Evolutionary conservation across 2,797 vertebrate genomes (phyloP).

Genomic region (Melopsittacus undulatus): DNA sequence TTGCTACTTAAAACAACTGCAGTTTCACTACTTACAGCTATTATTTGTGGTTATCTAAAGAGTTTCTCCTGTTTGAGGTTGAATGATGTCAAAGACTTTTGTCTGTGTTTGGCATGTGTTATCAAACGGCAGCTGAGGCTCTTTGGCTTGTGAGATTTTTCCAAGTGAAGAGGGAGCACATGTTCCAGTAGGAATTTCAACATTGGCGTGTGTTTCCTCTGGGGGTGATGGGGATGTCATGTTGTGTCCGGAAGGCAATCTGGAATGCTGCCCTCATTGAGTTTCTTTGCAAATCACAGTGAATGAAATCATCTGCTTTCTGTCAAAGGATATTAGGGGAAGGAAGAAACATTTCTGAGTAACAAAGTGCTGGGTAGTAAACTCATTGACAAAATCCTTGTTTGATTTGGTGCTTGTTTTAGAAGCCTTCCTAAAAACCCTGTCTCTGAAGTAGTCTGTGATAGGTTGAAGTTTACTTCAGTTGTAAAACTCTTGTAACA

Average conservation of each 20-base stretch:
- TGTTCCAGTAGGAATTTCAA: slow-evolving; percentile 32
- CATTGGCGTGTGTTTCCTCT: slow-evolving; percentile 6
- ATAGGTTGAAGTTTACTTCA: background rate
- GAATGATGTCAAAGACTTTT: slow-evolving; percentile 15
- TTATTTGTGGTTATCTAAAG: background rate
- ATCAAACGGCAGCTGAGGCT: slow-evolving; percentile 40
- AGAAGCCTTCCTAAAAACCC: background rate
- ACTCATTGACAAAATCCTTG: background rate
- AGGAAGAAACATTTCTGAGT: background rate
- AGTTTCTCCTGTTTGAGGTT: slow-evolving; percentile 18
- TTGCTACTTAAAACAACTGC: background rate
- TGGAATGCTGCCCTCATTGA: slow-evolving; percentile 31
- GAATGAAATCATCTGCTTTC: slow-evolving; percentile 51
- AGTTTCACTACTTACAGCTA: background rate
- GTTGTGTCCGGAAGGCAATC: slow-evolving; percentile 10
- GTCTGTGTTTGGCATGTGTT: slow-evolving; percentile 12
- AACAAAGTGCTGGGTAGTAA: background rate
- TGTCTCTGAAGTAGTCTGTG: background rate
- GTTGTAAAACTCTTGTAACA: background rate
- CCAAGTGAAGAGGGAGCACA: slow-evolving; percentile 4
- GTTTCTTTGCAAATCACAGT: background rate
- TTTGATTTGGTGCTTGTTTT: background rate
- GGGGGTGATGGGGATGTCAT: slow-evolving; percentile 37
- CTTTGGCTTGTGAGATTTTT: slow-evolving; percentile 13
- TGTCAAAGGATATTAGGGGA: background rate